Evolutionary conservation across 2,888 invertebrate species (phyloP).

Genomic region (Cephalotes varians): DNA sequence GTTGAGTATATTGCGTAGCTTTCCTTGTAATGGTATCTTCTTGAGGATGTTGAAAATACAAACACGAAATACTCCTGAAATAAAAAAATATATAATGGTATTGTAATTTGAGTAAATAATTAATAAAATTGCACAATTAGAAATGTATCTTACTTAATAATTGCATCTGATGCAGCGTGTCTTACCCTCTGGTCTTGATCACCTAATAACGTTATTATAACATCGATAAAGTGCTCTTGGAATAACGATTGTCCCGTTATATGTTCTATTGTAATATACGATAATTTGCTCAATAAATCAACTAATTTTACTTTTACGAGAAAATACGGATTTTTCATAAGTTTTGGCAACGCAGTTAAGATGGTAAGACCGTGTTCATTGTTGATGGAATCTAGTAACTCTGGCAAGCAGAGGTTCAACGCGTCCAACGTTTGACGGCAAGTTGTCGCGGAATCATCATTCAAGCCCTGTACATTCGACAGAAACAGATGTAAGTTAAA

Average conservation of each 20-base stretch:
- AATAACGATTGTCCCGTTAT: conserved; percentile 86
- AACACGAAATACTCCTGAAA: conserved; percentile 86
- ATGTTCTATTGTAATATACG: conserved; percentile 88
- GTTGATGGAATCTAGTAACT: conserved; percentile 89
- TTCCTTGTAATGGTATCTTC: conserved; percentile 87
- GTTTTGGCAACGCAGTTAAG: conserved; percentile 88
- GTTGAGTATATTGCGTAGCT: conserved; percentile 85
- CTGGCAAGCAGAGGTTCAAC: conserved; percentile 87
- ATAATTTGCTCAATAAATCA: conserved; percentile 88
- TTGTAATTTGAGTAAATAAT: conserved; percentile 1
- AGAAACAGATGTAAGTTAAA: conserved; percentile 30
- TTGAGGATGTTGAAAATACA: conserved; percentile 86
- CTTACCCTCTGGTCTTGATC: conserved; percentile 94
- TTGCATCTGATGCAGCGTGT: conserved; percentile 89
- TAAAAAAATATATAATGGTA: neutral
- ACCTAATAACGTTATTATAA: conserved; percentile 89
- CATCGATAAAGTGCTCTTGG: conserved; percentile 88
- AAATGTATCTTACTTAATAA: conserved; percentile 87
- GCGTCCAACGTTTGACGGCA: conserved; percentile 90
- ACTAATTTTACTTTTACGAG: conserved; percentile 92
- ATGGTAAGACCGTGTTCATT: conserved; percentile 87
- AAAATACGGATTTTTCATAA: conserved; percentile 93
- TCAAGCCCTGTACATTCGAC: conserved; percentile 88
- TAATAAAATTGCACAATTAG: neutral
- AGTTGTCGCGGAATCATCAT: conserved; percentile 92